Evolutionary conservation across 2,888 invertebrate genomes (phyloP).

Genomic region (Crossocerus cetratus): DNA sequence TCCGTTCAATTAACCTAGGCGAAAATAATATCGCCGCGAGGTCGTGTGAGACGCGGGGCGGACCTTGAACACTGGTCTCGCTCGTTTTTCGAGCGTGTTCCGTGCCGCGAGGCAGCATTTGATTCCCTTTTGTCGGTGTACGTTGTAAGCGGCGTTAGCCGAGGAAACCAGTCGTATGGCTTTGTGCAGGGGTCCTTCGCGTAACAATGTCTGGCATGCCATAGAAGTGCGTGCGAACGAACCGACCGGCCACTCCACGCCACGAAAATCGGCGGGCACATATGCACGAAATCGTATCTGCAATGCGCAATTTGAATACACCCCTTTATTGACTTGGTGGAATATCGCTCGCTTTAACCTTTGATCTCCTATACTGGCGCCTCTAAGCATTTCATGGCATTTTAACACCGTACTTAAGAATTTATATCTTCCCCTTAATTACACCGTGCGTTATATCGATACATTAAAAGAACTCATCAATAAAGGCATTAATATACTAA

Average conservation of each 20-base stretch:
- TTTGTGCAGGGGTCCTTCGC: slow-evolving; percentile 59
- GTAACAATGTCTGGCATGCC: slow-evolving; percentile 66
- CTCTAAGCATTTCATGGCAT: too few species aligned
- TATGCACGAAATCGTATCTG: too few species aligned
- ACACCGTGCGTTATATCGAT: too few species aligned
- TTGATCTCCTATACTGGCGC: too few species aligned
- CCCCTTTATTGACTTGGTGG: too few species aligned
- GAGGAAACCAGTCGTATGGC: slow-evolving; percentile 62
- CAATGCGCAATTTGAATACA: too few species aligned
- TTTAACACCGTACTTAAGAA: too few species aligned
- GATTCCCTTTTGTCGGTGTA: not conserved
- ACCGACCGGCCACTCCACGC: not conserved
- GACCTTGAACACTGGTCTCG: slow-evolving; percentile 23
- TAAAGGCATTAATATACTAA: too few species aligned
- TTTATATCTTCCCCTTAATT: too few species aligned
- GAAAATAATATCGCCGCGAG: slow-evolving; percentile 37
- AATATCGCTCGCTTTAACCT: too few species aligned
- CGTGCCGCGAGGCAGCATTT: slow-evolving; percentile 33
- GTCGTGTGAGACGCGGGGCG: slow-evolving; percentile 16
- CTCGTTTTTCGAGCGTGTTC: slow-evolving; percentile 22
- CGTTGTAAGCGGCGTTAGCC: slow-evolving; percentile 34
- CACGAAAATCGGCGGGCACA: not conserved
- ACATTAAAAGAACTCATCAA: too few species aligned
- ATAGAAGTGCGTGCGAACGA: slow-evolving; percentile 28
- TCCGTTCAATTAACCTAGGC: slow-evolving; percentile 36